A percentile compares a stretch with the other conserved stretches of the same genome.
These are phyloP conservation scores for Heliconius sara DNA, from an alignment of 2,888 invertebrate species.

Conservation along the genomic window DNA sequence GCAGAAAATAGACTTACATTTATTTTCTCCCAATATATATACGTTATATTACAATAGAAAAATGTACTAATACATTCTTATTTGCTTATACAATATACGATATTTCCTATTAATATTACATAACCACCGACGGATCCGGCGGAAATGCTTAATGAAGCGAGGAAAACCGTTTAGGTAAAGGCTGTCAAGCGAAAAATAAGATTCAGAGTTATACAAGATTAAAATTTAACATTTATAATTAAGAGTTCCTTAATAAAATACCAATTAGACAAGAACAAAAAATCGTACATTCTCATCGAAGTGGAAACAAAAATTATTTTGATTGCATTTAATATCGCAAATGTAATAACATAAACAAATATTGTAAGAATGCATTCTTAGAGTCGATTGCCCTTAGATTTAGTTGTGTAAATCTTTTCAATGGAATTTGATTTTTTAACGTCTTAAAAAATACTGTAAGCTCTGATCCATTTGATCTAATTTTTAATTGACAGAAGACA, in stretches of 20 bases:
- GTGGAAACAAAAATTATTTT: neutral
- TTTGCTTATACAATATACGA: conserved; percentile 42
- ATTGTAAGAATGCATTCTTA: neutral
- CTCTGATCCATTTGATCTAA: neutral
- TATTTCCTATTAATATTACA: conserved; percentile 43
- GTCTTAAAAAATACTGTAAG: neutral
- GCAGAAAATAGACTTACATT: too few relatives aligned
- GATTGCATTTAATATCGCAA: neutral
- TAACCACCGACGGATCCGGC: conserved; percentile 35
- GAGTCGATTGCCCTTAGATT: too few relatives aligned
- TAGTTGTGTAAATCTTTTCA: too few relatives aligned
- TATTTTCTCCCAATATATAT: too few relatives aligned
- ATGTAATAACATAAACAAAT: neutral
- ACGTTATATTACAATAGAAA: neutral
- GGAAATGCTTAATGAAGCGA: conserved; percentile 41
- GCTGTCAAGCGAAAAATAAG: conserved; percentile 44
- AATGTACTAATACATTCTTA: neutral
- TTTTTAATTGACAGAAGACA: neutral
- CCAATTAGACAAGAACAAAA: neutral
- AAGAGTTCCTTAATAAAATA: neutral
- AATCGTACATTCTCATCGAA: neutral
- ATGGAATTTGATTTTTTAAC: too few relatives aligned
- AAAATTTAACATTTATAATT: conserved; percentile 1
- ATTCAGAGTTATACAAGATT: conserved; percentile 39
- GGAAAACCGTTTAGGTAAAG: conserved; percentile 29